Conservation (phyloP, 2,888 invertebrate species). For the Gryllus longicercus region DNA sequence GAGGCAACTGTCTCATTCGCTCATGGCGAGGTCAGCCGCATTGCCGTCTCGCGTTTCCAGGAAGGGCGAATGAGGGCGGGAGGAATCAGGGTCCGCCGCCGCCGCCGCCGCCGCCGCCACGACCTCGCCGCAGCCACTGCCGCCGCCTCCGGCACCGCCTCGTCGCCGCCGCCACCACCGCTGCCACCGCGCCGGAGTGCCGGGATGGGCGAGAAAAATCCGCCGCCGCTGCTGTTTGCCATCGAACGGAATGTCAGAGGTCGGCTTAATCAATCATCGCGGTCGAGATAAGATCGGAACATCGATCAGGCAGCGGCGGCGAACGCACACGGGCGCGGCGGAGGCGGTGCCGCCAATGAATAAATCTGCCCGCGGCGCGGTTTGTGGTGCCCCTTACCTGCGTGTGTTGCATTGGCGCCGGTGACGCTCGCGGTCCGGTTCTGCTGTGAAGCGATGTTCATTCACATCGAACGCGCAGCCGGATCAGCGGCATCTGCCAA, state of each 20-base stretch:
- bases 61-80: no score
- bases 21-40: no score
- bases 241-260: slow-evolving; percentile 8
- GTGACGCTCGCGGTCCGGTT: no score
- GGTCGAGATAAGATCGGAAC: slow-evolving; percentile 17
- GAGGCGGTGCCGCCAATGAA: background rate
- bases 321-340: background rate
- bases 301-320: background rate
- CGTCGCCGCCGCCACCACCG: background rate
- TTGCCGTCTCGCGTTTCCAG: no score
- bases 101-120: background rate
- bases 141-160: background rate
- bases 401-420: no score
- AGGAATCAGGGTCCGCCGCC: no score
- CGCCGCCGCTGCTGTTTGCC: background rate
- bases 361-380: background rate
- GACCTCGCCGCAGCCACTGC: background rate
- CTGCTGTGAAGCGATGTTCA: no score
- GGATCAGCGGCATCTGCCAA: no score
- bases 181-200: background rate
- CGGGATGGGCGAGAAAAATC: background rate
- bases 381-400: background rate
- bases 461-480: no score
- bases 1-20: no score
- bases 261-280: slow-evolving; percentile 9